Evolutionary conservation across 2,113 vertebrate species (phyloP).

Genomic region (Sinocyclocheilus grahami): DNA sequence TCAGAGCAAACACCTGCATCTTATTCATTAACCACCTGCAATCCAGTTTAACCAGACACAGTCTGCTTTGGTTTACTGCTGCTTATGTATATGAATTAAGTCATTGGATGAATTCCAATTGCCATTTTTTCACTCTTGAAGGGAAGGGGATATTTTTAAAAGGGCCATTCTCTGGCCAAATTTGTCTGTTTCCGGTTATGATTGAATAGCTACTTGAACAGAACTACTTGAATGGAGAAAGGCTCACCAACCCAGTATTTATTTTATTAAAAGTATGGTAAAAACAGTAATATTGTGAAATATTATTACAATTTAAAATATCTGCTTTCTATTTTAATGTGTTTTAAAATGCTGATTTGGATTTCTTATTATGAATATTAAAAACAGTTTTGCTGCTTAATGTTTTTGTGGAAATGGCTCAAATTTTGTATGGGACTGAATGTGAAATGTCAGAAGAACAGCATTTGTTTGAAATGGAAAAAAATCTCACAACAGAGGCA

Average conservation of each 20-base stretch:
- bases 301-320: background rate
- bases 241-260: background rate
- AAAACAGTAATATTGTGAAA: background rate
- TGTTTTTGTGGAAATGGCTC: too few relatives aligned
- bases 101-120: background rate
- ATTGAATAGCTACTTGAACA: background rate
- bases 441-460: background rate
- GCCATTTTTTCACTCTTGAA: background rate
- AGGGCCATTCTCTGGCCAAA: background rate
- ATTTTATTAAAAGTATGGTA: background rate
- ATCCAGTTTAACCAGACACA: background rate
- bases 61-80: background rate
- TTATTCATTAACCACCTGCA: background rate
- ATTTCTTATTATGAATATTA: background rate
- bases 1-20: background rate
- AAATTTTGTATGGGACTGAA: background rate
- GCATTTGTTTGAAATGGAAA: background rate
- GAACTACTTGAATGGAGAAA: background rate
- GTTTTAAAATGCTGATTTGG: background rate
- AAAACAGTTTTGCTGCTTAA: background rate
- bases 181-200: background rate
- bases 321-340: background rate
- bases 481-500: background rate
- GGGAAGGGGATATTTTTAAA: background rate
- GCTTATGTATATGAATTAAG: background rate